Conservation (phyloP, 2,888 invertebrate genomes). For the Lumbricus terrestris region DNA sequence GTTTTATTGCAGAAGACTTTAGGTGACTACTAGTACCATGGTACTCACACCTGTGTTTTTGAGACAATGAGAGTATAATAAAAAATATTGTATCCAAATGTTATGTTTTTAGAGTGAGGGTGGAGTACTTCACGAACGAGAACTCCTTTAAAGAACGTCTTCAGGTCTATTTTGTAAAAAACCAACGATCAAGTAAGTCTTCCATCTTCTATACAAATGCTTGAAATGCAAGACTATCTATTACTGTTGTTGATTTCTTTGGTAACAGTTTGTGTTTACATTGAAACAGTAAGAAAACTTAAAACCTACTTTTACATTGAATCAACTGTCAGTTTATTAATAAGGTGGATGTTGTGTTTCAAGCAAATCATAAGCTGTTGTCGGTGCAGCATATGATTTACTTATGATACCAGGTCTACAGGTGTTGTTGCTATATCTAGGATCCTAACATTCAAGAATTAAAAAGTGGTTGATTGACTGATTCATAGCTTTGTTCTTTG, state of each 20-base stretch:
- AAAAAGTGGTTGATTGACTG: neutral
- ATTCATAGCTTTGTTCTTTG: too few species aligned
- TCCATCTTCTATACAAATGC: neutral
- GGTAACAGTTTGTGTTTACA: too few species aligned
- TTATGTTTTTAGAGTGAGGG: slow-evolving; percentile 81
- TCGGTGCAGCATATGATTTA: neutral
- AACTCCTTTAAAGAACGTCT: slow-evolving; percentile 97
- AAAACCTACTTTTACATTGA: too few species aligned
- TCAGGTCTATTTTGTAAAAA: slow-evolving; percentile 98
- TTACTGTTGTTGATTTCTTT: too few species aligned
- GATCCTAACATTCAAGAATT: neutral
- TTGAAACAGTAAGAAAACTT: too few species aligned
- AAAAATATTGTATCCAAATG: neutral
- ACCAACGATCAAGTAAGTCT: slow-evolving; percentile 96
- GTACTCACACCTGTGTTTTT: neutral
- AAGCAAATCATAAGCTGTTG: neutral
- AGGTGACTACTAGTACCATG: neutral
- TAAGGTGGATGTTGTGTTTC: too few species aligned
- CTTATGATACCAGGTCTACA: too few species aligned
- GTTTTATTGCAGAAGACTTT: too few species aligned
- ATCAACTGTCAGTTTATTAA: too few species aligned
- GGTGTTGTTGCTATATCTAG: neutral
- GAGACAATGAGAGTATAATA: neutral
- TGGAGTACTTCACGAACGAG: slow-evolving; percentile 98
- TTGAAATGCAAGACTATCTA: neutral